Conservation (phyloP, 2,113 vertebrate genomes). For the Oreochromis niloticus region DNA sequence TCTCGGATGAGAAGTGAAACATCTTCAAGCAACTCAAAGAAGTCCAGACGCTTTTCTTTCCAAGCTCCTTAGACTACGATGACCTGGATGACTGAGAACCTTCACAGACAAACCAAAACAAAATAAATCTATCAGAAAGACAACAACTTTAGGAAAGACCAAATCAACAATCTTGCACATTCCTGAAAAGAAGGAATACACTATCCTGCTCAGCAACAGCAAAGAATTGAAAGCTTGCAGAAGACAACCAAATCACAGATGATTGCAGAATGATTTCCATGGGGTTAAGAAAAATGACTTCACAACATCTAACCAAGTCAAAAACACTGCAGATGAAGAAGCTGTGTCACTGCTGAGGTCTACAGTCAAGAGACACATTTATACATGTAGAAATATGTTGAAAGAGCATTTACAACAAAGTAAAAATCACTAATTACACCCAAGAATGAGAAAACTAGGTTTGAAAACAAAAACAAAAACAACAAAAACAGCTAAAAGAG, state of each 20-base stretch:
- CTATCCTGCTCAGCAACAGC: neutral
- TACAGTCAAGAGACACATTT: neutral
- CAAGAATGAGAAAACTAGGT: neutral
- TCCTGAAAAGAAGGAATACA: neutral
- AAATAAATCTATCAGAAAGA: neutral
- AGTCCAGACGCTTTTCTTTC: too few species aligned
- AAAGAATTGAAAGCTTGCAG: neutral
- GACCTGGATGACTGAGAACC: too few species aligned
- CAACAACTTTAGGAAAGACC: neutral
- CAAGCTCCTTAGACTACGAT: too few species aligned
- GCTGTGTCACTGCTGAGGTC: neutral
- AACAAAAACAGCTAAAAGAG: neutral
- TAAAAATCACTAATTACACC: neutral
- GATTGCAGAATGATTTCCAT: neutral
- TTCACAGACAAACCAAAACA: accelerated
- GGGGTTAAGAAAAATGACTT: neutral
- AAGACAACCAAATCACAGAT: neutral
- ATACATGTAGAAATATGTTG: neutral
- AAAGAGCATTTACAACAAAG: neutral
- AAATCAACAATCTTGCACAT: neutral
- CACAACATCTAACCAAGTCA: neutral
- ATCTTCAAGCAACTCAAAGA: too few species aligned
- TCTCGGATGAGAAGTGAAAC: too few species aligned
- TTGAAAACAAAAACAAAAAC: too few species aligned
- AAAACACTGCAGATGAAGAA: neutral